Evolutionary conservation across 2,888 invertebrate species (phyloP), one percentile per base, ranked within the genome.

Genomic region (Acanthoscelides obtectus): DNA sequence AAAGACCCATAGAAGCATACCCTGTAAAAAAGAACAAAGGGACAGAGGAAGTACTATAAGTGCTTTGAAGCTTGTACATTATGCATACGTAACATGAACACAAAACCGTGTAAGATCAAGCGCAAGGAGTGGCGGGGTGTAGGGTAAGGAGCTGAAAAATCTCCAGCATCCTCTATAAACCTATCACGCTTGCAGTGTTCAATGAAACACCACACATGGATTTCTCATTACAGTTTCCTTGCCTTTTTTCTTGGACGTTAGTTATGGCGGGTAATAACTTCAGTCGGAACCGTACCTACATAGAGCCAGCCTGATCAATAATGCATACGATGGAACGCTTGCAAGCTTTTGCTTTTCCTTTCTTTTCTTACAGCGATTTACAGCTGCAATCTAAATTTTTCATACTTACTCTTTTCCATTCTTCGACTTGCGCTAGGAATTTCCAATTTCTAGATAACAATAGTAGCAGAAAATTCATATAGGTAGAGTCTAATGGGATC

Each of bases 151-250:
- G 8, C 5, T 45, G 45, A 45, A 45, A 45, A 45, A 45, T 45
- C 45, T 84, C 83, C 83, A 83, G 79, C 83, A 83, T 81, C 83
- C 83, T 77, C 83, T 83, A 79, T 82, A 83, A 81, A 83, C 80
- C 80, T 80, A 22, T 25, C 68, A 68, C 27, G 68, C 79, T 79
- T 76, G 78, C 22, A 22, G 67, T 79, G 80, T 81, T 82, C 80
- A 81, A 81, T 81, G 79, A 79, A 79, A 77, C 77, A 77, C 78
- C 79, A 81, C 81, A 80, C 79, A 78, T 77, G 81, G 78, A 79
- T 80, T 80, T 80, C 80, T 80, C 81, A 80, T 81, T 81, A 81
- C 78, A 76, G 77, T 79, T 79, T 80, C 77, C 76, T 75, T 73
- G 73, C 72, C 72, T 72, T 74, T 66, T 66, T 66, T 66, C 66